Conservation (phyloP, 2,797 vertebrate species). For the Alauda arvensis region DNA sequence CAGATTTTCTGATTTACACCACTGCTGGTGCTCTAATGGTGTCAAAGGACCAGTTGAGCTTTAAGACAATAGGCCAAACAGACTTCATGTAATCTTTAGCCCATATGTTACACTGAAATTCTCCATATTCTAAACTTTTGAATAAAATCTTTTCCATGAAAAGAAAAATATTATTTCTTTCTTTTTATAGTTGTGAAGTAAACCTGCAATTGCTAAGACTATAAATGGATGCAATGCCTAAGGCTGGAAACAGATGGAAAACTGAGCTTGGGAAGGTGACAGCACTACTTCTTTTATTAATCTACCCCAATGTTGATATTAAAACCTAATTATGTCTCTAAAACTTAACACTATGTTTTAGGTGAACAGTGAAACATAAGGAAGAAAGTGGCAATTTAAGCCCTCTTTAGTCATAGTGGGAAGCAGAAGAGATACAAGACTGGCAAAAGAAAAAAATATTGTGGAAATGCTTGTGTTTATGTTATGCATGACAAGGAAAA, state of each 20-base stretch:
- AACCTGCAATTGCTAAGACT: not conserved
- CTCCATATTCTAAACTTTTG: not conserved
- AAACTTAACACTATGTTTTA: not conserved
- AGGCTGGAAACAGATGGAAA: constrained; percentile 21
- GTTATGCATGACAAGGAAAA: not conserved
- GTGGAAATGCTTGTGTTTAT: not conserved
- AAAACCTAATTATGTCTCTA: not conserved
- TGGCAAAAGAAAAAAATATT: not conserved
- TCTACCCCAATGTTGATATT: not conserved
- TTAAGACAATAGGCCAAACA: not conserved
- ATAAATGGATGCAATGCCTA: not conserved
- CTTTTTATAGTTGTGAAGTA: constrained; percentile 13
- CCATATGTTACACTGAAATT: not conserved
- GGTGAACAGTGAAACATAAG: not conserved
- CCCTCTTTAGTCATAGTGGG: not conserved
- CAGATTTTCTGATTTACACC: not conserved
- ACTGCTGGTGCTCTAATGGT: not conserved
- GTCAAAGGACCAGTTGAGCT: not conserved
- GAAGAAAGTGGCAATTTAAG: not conserved
- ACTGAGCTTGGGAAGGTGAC: not conserved
- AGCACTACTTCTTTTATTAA: not conserved
- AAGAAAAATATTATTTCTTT: constrained; percentile 20
- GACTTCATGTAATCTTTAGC: not conserved
- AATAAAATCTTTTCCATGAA: not conserved
- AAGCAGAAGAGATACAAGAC: not conserved